A percentile compares a stretch with the other conserved stretches of the same genome.
phyloP scores from a whole-genome alignment of 2,797 vertebrate genomes.

The Merluccius polli region DNA sequence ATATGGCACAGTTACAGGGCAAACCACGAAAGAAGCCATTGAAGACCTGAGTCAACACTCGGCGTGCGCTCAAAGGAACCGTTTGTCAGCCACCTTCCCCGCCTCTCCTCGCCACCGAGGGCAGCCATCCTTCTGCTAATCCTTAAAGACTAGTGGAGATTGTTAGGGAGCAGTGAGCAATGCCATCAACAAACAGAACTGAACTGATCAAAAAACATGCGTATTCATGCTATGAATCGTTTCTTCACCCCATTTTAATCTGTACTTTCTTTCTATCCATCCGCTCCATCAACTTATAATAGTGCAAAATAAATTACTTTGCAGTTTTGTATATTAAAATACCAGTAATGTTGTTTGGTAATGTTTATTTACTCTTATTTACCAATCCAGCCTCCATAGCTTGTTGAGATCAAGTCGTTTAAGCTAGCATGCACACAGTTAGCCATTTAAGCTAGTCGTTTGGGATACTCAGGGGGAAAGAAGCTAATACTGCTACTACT shows the following conservation, averaged over 20 bases:
- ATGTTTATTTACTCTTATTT: neutral
- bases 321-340: neutral
- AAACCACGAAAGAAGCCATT: constrained; percentile 59
- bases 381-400: neutral
- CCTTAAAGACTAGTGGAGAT: constrained; percentile 29
- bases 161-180: constrained; percentile 4
- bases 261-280: neutral
- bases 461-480: neutral
- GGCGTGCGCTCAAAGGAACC: constrained; percentile 43
- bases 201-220: neutral
- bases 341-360: neutral
- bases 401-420: neutral
- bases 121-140: constrained; percentile 26
- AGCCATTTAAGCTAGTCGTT: neutral
- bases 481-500: neutral
- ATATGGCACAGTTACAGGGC: constrained; percentile 55
- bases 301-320: neutral
- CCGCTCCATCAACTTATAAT: neutral
- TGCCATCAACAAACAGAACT: neutral
- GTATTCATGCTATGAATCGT: neutral
- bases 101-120: neutral
- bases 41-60: constrained; percentile 65
- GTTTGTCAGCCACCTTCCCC: constrained; percentile 47
- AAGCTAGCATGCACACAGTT: constrained; percentile 1
- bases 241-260: neutral